Evolutionary conservation across 2,113 vertebrate species (phyloP).

Genomic region (Colinus virginianus): DNA sequence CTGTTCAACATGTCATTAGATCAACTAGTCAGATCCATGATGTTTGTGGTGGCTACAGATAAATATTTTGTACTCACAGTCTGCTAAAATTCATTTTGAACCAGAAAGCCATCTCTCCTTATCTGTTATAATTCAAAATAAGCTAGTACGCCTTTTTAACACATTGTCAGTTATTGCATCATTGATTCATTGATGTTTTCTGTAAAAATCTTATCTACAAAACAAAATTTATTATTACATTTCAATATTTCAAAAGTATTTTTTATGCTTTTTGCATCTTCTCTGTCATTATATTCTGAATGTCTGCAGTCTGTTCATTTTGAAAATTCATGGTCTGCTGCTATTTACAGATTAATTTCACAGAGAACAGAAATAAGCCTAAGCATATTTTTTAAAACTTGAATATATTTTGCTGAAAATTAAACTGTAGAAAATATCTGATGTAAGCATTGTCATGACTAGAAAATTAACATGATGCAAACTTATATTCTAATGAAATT

Average conservation of each 20-base stretch:
- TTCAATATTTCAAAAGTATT: neutral
- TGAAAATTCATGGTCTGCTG: neutral
- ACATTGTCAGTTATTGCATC: neutral
- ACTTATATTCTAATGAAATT: neutral
- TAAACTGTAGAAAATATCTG: neutral
- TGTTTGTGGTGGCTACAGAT: neutral
- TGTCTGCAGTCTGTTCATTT: neutral
- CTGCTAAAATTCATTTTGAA: neutral
- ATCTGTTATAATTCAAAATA: neutral
- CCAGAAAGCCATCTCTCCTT: neutral
- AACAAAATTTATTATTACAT: neutral
- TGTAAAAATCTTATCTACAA: neutral
- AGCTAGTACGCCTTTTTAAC: neutral
- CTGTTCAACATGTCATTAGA: neutral
- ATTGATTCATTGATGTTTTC: neutral
- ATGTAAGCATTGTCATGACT: neutral
- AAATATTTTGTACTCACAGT: neutral
- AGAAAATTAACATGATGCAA: neutral
- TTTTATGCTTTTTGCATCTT: neutral
- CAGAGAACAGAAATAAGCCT: neutral
- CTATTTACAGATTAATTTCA: neutral
- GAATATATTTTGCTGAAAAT: neutral
- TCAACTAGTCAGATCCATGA: neutral
- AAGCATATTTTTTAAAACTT: neutral
- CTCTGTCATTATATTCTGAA: neutral